phyloP scores from a whole-genome alignment of 2,113 vertebrate genomes.

The Dasyornis broadbenti region DNA sequence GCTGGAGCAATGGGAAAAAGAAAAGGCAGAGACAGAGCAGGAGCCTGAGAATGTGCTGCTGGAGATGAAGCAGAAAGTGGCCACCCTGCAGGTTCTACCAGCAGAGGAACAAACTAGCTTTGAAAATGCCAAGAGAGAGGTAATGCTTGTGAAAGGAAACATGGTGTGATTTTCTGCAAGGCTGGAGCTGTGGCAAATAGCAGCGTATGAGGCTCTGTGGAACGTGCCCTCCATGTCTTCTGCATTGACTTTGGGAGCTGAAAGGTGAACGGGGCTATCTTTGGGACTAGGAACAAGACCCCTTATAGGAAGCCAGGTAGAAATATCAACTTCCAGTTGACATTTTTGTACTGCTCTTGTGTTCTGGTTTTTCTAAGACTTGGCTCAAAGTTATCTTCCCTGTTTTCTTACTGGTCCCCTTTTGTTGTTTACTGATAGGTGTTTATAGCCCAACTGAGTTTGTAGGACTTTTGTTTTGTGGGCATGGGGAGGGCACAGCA shows the following conservation, averaged over 20 bases:
- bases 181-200: too few species aligned
- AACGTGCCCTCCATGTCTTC: background rate
- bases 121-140: slow-evolving; percentile 48
- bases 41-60: background rate
- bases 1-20: background rate
- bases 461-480: background rate
- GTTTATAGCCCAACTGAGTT: background rate
- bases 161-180: background rate
- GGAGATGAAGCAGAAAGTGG: slow-evolving; percentile 20
- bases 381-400: background rate
- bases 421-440: background rate
- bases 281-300: background rate
- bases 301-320: background rate
- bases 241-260: background rate
- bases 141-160: background rate
- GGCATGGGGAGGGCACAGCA: fast-evolving
- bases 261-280: too few species aligned
- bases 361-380: background rate
- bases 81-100: slow-evolving; percentile 20
- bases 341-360: background rate
- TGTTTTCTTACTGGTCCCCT: background rate
- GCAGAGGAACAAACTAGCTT: slow-evolving; percentile 34
- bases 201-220: background rate
- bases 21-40: too few species aligned
- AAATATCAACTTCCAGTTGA: background rate